Percentiles rank a stretch among this genome's conserved stretches.
phyloP scores from a whole-genome alignment of 2,113 vertebrate genomes.

The Elanoides forficatus region DNA sequence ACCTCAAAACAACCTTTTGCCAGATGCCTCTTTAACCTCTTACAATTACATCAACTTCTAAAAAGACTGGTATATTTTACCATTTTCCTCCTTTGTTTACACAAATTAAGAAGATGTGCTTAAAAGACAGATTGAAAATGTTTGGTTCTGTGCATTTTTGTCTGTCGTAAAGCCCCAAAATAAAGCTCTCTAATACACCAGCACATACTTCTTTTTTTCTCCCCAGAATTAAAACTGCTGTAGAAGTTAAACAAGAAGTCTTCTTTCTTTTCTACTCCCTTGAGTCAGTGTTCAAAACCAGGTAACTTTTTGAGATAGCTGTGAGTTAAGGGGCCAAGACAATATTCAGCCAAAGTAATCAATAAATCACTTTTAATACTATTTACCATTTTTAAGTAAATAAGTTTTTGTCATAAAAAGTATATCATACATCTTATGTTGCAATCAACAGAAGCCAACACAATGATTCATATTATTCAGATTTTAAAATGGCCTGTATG shows the following conservation, averaged over 20 bases:
- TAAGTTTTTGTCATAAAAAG: neutral
- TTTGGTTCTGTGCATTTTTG: neutral
- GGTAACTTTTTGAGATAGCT: neutral
- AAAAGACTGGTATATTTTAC: constrained; percentile 29
- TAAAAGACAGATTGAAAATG: neutral
- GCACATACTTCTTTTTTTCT: neutral
- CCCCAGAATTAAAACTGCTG: neutral
- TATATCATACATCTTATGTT: neutral
- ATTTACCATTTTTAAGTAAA: neutral
- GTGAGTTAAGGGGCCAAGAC: neutral
- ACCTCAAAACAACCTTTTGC: constrained; percentile 64
- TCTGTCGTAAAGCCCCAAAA: neutral
- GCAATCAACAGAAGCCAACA: neutral
- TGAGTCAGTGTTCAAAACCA: neutral
- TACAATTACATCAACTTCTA: constrained; percentile 48
- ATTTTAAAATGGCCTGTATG: neutral
- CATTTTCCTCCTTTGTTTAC: constrained; percentile 30
- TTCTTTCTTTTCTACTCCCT: neutral
- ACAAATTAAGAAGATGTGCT: constrained; percentile 9
- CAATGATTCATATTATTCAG: neutral
- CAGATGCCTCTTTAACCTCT: constrained; percentile 64
- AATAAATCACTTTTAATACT: neutral
- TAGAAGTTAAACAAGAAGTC: neutral
- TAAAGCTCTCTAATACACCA: neutral
- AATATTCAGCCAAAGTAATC: neutral